Conservation (phyloP, 1,140 invertebrate genomes). For the Drosophila sp. region DNA sequence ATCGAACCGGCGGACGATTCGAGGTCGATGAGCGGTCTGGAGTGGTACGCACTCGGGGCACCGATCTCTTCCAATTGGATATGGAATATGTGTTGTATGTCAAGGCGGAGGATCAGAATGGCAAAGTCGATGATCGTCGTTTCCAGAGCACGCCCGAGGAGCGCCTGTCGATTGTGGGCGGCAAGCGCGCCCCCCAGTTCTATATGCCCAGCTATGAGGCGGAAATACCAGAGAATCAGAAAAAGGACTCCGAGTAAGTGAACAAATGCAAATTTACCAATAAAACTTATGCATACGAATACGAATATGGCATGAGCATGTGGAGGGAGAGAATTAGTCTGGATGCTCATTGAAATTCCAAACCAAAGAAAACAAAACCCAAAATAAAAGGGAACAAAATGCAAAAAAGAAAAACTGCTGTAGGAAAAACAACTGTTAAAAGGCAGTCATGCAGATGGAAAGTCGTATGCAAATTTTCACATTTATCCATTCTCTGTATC, state of each 20-base stretch:
- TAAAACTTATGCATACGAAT: conserved; percentile 69
- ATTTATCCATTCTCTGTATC: conserved; percentile 31
- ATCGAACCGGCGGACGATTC: conserved; percentile 91
- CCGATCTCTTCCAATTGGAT: conserved; percentile 95
- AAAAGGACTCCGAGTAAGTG: conserved; percentile 96
- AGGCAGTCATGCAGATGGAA: conserved; percentile 64
- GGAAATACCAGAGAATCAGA: conserved; percentile 97
- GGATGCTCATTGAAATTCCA: conserved; percentile 73
- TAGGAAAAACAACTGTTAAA: conserved; percentile 74
- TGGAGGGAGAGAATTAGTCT: conserved; percentile 14
- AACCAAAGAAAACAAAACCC: conserved; percentile 12
- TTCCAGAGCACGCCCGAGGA: conserved; percentile 96
- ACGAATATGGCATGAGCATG: conserved; percentile 41
- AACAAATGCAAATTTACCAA: conserved; percentile 65
- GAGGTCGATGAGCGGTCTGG: conserved; percentile 96
- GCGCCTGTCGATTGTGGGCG: conserved; percentile 95
- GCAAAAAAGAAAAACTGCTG: background rate
- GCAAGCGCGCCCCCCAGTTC: conserved; percentile 96
- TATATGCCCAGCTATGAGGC: conserved; percentile 96
- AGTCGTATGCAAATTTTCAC: conserved; percentile 64
- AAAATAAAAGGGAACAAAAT: background rate
- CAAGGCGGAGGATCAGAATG: conserved; percentile 97
- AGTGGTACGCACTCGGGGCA: conserved; percentile 95
- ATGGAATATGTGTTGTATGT: conserved; percentile 98
- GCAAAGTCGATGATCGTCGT: conserved; percentile 92